Evolutionary conservation across 2,113 vertebrate species (phyloP).

Genomic region (Salvelinus fontinalis): DNA sequence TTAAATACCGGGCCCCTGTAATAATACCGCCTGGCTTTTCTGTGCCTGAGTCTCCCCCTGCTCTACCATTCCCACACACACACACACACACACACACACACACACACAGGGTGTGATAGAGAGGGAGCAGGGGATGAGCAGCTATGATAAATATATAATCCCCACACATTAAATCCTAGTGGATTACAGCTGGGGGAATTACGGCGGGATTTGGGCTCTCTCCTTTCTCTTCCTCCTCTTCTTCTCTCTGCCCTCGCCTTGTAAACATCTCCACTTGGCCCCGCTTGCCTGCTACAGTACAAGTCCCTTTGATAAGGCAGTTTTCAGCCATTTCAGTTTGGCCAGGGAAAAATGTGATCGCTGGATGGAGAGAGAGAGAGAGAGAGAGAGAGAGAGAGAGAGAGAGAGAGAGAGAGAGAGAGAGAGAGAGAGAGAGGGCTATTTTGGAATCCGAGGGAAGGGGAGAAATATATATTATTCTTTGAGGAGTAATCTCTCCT

Average conservation of each 20-base stretch:
- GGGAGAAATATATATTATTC: constrained; percentile 41
- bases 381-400: constrained; percentile 24
- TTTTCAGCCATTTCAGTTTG: constrained; percentile 59
- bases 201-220: constrained; percentile 47
- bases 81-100: no score
- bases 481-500: constrained; percentile 67
- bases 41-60: constrained; percentile 16
- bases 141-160: constrained; percentile 75
- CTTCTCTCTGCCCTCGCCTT: constrained; percentile 61
- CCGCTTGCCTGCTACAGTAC: constrained; percentile 50
- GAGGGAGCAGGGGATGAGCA: constrained; percentile 53
- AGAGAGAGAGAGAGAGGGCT: constrained; percentile 34
- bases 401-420: constrained; percentile 29
- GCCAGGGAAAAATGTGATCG: constrained; percentile 60
- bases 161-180: constrained; percentile 66
- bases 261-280: constrained; percentile 76
- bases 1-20: constrained; percentile 63
- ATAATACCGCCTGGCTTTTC: constrained; percentile 66
- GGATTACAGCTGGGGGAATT: constrained; percentile 78
- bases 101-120: neutral
- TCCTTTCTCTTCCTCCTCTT: constrained; percentile 44
- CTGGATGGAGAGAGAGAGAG: constrained; percentile 48
- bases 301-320: constrained; percentile 72
- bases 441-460: constrained; percentile 46
- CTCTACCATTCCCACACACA: no score